Evolutionary conservation across 1,140 invertebrate species (phyloP).

Genomic region (Heliconius hewitsoni): DNA sequence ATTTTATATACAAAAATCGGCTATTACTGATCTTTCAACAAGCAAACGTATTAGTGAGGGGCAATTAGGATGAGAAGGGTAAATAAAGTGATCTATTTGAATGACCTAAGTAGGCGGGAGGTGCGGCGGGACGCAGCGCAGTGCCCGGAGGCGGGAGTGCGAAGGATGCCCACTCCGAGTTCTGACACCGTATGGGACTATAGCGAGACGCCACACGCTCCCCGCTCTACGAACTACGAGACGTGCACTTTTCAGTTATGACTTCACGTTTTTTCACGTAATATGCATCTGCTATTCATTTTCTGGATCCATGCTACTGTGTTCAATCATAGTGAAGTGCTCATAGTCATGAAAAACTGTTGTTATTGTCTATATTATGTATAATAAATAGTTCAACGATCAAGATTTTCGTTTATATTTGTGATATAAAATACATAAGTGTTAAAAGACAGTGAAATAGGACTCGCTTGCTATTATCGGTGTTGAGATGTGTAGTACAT

Average conservation of each 20-base stretch:
- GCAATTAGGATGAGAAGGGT: conserved; percentile 47
- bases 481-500: conserved; percentile 22
- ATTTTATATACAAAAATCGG: not conserved
- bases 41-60: conserved; percentile 30
- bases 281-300: conserved; percentile 34
- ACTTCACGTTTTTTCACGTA: conserved; percentile 14
- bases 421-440: conserved; percentile 5
- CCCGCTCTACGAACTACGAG: conserved; percentile 34
- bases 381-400: not conserved
- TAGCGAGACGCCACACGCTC: conserved; percentile 55
- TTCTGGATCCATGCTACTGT: conserved; percentile 27
- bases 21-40: conserved; percentile 33
- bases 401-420: conserved; percentile 5
- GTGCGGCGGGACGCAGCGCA: conserved; percentile 53
- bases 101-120: conserved; percentile 42
- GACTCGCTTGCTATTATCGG: not conserved
- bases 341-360: not conserved
- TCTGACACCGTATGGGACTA: conserved; percentile 50
- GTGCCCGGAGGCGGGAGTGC: conserved; percentile 53
- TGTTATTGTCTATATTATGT: not conserved
- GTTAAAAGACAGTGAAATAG: not conserved
- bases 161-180: conserved; percentile 62
- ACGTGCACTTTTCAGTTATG: conserved; percentile 30
- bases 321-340: conserved; percentile 37
- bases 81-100: conserved; percentile 50